phyloP scores from a whole-genome alignment of 2,888 invertebrate genomes.

The Germaria angustata region DNA sequence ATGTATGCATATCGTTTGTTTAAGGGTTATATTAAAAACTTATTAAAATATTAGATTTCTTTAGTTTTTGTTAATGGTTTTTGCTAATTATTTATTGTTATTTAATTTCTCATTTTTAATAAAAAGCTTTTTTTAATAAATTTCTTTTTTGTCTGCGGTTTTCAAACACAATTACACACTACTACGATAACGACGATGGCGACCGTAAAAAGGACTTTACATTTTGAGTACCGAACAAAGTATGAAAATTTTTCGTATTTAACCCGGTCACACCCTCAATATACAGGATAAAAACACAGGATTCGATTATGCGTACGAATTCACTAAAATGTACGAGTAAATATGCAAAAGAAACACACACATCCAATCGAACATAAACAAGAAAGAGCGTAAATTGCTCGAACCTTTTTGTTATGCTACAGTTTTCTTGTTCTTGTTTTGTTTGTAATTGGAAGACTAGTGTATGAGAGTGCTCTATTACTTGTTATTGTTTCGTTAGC shows the following conservation, averaged over 20 bases:
- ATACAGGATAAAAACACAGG: conserved; percentile 71
- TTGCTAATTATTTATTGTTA: conserved; percentile 9
- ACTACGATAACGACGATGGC: conserved; percentile 51
- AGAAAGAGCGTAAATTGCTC: conserved; percentile 41
- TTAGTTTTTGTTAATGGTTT: conserved; percentile 3
- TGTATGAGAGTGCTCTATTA: conserved; percentile 40
- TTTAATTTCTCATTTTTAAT: conserved; percentile 6
- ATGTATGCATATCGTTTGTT: not conserved
- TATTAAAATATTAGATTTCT: conserved; percentile 1
- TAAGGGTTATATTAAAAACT: conserved; percentile 1
- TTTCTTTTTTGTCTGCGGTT: conserved; percentile 62
- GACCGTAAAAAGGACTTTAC: conserved; percentile 73
- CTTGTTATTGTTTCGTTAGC: conserved; percentile 38
- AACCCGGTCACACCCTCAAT: conserved; percentile 81
- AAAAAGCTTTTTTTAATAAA: conserved; percentile 40
- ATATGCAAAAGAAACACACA: conserved; percentile 40
- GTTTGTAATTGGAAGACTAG: not conserved
- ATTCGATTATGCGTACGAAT: conserved; percentile 71
- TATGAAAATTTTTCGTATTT: conserved; percentile 79
- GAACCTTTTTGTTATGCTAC: conserved; percentile 42
- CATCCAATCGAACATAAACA: conserved; percentile 44
- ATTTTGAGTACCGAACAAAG: conserved; percentile 78
- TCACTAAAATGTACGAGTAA: conserved; percentile 60
- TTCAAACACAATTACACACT: conserved; percentile 62
- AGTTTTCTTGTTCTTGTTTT: conserved; percentile 11